Percentiles rank a stretch among this genome's conserved stretches.
These are phyloP conservation scores for Pseudochirops cupreus DNA, from an alignment of 2,797 vertebrate genomes.

Conservation along the genomic window DNA sequence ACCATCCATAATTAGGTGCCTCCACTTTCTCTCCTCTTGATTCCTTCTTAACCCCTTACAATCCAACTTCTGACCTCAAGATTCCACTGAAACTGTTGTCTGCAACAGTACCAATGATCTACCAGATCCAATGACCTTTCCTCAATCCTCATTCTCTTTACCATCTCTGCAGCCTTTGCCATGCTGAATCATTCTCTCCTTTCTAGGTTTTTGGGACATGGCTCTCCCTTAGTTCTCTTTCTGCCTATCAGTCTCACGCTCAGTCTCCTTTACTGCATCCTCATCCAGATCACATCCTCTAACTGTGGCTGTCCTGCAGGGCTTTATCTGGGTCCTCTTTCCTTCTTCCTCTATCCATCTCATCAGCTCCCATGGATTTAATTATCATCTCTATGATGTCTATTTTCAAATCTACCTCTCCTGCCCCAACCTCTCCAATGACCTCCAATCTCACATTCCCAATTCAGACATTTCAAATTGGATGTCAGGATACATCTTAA, in stretches of 20 bases:
- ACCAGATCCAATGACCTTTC: not conserved
- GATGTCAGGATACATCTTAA: not conserved
- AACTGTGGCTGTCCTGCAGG: not conserved
- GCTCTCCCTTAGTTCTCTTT: too few relatives aligned
- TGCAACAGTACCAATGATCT: not conserved
- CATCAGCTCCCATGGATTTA: not conserved
- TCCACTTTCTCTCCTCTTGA: not conserved
- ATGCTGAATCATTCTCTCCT: not conserved
- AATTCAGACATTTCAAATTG: not conserved
- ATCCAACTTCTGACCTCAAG: not conserved
- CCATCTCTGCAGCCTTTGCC: not conserved
- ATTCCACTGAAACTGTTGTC: not conserved
- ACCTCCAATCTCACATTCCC: not conserved
- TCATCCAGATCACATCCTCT: not conserved
- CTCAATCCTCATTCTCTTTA: not conserved
- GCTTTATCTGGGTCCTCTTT: not conserved
- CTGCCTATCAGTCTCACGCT: not conserved
- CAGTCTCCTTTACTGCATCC: not conserved
- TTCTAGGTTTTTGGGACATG: not conserved
- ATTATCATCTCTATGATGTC: not conserved
- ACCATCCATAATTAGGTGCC: not conserved
- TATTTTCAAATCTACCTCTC: not conserved
- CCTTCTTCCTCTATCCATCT: not conserved
- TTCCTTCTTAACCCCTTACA: not conserved
- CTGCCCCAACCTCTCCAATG: not conserved